Evolutionary conservation across 2,888 invertebrate species (phyloP).

Genomic region (Amblyteles armatorius): DNA sequence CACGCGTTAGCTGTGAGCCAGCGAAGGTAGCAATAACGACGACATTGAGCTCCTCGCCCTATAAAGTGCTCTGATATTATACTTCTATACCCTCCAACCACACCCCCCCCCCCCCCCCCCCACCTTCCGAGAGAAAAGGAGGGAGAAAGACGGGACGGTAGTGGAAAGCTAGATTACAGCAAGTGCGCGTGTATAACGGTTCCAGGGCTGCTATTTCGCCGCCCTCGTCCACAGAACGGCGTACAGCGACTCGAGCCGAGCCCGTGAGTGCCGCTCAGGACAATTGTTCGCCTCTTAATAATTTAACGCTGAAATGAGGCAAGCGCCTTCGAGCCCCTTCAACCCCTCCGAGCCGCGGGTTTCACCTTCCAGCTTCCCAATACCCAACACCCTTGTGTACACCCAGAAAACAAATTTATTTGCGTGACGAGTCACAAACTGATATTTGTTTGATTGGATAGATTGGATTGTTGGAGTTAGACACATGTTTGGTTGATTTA

Average conservation of each 20-base stretch:
- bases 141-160: not conserved
- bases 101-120: too few species aligned
- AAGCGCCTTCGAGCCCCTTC: constrained; percentile 30
- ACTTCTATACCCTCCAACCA: constrained; percentile 19
- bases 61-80: constrained; percentile 22
- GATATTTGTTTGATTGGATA: too few species aligned
- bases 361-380: constrained; percentile 13
- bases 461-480: too few species aligned
- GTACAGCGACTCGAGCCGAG: constrained; percentile 7
- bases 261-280: constrained; percentile 30
- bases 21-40: constrained; percentile 20
- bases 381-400: not conserved
- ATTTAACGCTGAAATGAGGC: constrained; percentile 55
- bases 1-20: constrained; percentile 32
- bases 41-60: constrained; percentile 40
- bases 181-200: constrained; percentile 8
- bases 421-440: too few species aligned
- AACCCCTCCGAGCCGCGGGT: not conserved
- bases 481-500: too few species aligned
- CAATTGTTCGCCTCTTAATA: constrained; percentile 51
- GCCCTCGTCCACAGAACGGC: not conserved
- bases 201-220: constrained; percentile 17
- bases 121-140: not conserved
- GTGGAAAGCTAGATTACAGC: constrained; percentile 28
- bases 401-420: too few species aligned